Percentiles rank a stretch among this genome's conserved stretches.
Conservation (phyloP, 2,113 vertebrate species). For the Ancistrus triradiatus region DNA sequence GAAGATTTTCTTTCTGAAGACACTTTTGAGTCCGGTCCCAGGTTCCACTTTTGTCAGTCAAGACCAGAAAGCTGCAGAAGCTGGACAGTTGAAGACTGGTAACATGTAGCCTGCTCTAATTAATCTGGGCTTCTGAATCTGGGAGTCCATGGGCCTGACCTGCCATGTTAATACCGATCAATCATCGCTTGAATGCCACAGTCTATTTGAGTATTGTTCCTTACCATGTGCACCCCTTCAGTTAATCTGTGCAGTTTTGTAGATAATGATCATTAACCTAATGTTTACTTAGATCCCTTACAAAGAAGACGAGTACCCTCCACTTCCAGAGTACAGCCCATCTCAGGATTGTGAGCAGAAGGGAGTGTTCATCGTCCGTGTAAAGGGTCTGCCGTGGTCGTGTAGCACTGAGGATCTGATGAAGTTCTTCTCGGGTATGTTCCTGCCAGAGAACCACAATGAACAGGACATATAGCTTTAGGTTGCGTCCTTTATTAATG, state of each 20-base stretch:
- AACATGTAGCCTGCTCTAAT: too few relatives aligned
- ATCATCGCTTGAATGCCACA: background rate
- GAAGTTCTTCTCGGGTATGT: conserved; percentile 84
- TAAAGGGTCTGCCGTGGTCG: conserved; percentile 82
- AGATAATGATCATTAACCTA: background rate
- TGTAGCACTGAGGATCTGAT: conserved; percentile 82
- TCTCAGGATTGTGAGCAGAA: conserved; percentile 53
- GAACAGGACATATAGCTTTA: background rate
- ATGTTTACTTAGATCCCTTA: conserved; percentile 49
- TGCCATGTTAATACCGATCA: too few relatives aligned
- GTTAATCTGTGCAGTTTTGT: too few relatives aligned
- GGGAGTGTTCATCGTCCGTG: conserved; percentile 77
- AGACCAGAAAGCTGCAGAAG: too few relatives aligned
- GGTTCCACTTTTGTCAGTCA: too few relatives aligned
- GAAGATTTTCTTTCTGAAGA: too few relatives aligned
- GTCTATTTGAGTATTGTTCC: too few relatives aligned
- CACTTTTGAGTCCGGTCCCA: too few relatives aligned
- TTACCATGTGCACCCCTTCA: background rate
- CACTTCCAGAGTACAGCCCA: conserved; percentile 63
- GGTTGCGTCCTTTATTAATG: background rate
- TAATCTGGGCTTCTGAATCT: too few relatives aligned
- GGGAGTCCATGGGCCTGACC: too few relatives aligned
- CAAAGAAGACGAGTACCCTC: conserved; percentile 67
- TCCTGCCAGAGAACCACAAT: too few relatives aligned
- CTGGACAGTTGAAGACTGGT: too few relatives aligned